Base-by-base conservation (phyloP, 2,888 invertebrate genomes). In the Calameuta pallipes region DNA sequence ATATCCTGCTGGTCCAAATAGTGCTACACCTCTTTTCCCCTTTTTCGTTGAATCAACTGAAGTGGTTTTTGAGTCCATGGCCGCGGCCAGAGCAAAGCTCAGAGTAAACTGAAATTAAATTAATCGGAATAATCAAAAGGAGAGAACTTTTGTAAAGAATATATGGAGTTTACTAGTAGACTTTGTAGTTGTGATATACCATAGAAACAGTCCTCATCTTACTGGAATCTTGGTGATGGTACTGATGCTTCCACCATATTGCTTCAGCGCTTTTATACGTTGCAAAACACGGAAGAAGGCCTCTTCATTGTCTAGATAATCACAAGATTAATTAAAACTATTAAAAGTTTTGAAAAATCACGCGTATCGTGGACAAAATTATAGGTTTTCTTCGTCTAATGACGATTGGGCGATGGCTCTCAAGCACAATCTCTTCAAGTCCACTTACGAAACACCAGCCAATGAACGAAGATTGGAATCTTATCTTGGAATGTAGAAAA, bases 261-360 rank as follows among this genome's bases (percentile, higher is more conserved):
- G 71, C 56, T 31, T 68, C 41, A 41, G 31, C 73, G 75, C 74
- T 78, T 78, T 75, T 89, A 89, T 88, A 88, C 83, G 78, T 81
- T 81, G 70, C 70, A 74, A 78, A 81, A 82, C 78, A 82, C 80
- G 83, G 74, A 80, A 79, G 85, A 87, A 87, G 77, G 85, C 79
- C 73, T 75, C 71, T 69, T 76, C 81, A 80, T 78, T 77, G 75
- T 82, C 79, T 56, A 71, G 73, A 78, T 84, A 85, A 87, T 85
- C 79, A 82, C 74, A 79, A 81, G 86, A 88, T 87, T 87, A 89
- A 91, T 91, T 87, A 87, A 85, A 85, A 86, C 84, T 79, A 89
- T 89, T 86, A 84, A 71, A 80, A 85, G 70, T 78, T 75, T 74
- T 76, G 79, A 82, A 84, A 83, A 83, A 83, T 86, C 56, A 79